A percentile compares a stretch with the other conserved stretches of the same genome.
These are phyloP conservation scores for Sorex fumeus DNA, from an alignment of 2,113 vertebrate species.

Conservation along the genomic window DNA sequence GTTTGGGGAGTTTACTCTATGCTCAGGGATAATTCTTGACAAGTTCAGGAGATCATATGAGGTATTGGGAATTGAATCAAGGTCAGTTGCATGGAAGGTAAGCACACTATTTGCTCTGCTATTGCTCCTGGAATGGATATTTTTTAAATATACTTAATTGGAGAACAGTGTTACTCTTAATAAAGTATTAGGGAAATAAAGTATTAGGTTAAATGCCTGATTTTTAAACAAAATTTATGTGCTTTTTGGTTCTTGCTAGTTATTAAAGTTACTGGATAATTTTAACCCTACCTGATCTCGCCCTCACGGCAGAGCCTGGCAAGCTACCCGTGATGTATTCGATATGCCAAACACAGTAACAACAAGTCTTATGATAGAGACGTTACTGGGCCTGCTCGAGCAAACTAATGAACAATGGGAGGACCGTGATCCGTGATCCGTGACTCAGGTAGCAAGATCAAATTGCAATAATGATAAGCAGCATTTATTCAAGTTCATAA, in stretches of 20 bases:
- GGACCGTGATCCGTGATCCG: too few species aligned
- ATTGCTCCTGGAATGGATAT: too few species aligned
- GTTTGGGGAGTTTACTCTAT: too few species aligned
- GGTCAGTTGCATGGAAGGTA: background rate
- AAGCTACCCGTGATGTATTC: too few species aligned
- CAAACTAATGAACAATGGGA: too few species aligned
- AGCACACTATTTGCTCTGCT: background rate
- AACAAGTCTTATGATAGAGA: too few species aligned
- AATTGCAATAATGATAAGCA: background rate
- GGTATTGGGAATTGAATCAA: background rate
- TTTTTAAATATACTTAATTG: too few species aligned
- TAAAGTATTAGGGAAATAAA: background rate
- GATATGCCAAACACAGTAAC: too few species aligned
- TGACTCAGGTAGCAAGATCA: background rate
- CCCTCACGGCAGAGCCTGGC: too few species aligned
- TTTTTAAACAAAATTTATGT: background rate
- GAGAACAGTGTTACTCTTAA: too few species aligned
- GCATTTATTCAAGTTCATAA: slow-evolving; percentile 27
- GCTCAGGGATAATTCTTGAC: too few species aligned
- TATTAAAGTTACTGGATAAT: background rate
- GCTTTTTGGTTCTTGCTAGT: background rate
- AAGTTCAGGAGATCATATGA: background rate
- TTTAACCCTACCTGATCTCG: background rate
- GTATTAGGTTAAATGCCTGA: background rate
- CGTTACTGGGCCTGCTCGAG: too few species aligned